Percentiles rank a stretch among this genome's conserved stretches.
Evolutionary conservation across 2,888 invertebrate genomes (phyloP).

Genomic region (Cartodere bifasciata): DNA sequence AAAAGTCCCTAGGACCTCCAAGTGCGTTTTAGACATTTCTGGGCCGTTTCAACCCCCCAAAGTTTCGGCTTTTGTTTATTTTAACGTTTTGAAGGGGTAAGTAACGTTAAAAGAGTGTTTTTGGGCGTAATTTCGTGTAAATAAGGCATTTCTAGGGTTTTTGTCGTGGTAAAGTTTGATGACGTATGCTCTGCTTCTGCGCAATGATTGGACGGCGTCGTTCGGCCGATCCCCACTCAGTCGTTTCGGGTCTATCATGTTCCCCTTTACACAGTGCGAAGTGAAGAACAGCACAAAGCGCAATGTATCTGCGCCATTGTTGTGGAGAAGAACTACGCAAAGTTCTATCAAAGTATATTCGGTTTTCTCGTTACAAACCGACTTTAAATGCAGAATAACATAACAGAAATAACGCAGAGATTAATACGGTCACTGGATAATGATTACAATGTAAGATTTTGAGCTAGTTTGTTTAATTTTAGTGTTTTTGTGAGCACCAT

Average conservation of each 20-base stretch:
- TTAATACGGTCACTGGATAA: conserved; percentile 93
- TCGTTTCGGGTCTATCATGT: conserved; percentile 37
- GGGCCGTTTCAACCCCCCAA: no score
- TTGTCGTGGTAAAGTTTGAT: no score
- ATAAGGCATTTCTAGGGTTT: no score
- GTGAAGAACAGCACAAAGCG: conserved; percentile 36
- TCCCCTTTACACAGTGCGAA: conserved; percentile 37
- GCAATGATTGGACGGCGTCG: conserved; percentile 28
- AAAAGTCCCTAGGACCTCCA: no score
- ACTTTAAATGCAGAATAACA: conserved; percentile 69
- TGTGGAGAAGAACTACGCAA: conserved; percentile 35
- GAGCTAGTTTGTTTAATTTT: conserved; percentile 21
- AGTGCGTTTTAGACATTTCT: no score
- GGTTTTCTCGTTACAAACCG: conserved; percentile 36
- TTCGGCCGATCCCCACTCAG: conserved; percentile 35
- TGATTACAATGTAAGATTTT: conserved; percentile 91
- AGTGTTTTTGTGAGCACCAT: conserved; percentile 22
- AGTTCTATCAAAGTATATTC: conserved; percentile 34
- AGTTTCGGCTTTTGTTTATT: no score
- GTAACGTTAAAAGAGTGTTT: no score
- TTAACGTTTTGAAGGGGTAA: no score
- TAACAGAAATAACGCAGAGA: conserved; percentile 87
- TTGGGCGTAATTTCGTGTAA: no score
- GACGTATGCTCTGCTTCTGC: conserved; percentile 18
- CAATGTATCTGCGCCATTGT: conserved; percentile 39